Percentiles rank a stretch among this genome's conserved stretches.
These are phyloP conservation scores for Lithophane leautieri DNA, from an alignment of 2,888 invertebrate genomes.

Conservation along the genomic window DNA sequence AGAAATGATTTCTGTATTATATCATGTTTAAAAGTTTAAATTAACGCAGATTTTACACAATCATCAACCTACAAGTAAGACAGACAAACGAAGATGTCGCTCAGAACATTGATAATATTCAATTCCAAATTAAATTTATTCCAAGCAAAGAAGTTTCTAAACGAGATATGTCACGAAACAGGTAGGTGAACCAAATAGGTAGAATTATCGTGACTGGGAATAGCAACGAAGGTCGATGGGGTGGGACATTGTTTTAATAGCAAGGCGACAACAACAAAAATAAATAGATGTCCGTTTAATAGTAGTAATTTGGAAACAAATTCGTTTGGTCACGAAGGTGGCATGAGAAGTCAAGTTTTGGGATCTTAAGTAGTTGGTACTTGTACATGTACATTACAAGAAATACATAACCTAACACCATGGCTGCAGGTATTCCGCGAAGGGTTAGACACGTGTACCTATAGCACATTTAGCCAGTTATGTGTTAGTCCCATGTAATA, in stretches of 20 bases:
- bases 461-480: not conserved
- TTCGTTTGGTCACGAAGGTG: conserved; percentile 54
- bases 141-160: conserved; percentile 3
- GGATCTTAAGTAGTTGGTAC: not conserved
- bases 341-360: conserved; percentile 21
- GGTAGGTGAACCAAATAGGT: conserved; percentile 48
- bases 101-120: not conserved
- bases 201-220: conserved; percentile 46
- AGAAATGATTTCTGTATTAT: not conserved
- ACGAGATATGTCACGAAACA: conserved; percentile 31
- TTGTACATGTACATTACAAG: not conserved
- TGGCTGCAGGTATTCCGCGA: not conserved
- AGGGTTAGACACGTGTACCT: not conserved
- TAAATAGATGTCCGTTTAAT: conserved; percentile 49
- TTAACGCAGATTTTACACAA: no score
- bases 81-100: not conserved
- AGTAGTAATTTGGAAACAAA: conserved; percentile 51
- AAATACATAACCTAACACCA: not conserved
- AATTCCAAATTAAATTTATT: conserved; percentile 17
- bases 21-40: no score
- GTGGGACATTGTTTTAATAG: conserved; percentile 47
- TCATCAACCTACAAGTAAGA: not conserved
- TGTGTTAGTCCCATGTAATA: not conserved
- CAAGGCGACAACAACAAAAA: conserved; percentile 45
- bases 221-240: conserved; percentile 52